Conservation (phyloP, 2,888 invertebrate genomes). For the Caenorhabditis doughertyi region DNA sequence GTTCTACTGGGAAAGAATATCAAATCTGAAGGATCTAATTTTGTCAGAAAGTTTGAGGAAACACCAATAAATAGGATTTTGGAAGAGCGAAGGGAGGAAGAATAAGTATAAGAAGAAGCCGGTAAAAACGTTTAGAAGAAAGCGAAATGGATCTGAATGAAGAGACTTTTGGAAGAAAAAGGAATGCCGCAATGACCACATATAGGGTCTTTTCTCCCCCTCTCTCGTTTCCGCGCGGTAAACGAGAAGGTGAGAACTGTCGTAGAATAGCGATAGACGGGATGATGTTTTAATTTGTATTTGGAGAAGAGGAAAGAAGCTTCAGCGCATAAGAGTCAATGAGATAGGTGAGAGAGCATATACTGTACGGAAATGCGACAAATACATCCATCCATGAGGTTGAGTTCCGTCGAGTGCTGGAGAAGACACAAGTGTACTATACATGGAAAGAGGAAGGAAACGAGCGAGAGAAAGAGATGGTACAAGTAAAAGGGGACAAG, state of each 20-base stretch:
- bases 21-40: slow-evolving; percentile 21
- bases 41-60: slow-evolving; percentile 19
- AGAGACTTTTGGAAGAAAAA: slow-evolving; percentile 18
- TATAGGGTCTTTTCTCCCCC: not conserved
- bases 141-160: slow-evolving; percentile 38
- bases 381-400: slow-evolving; percentile 23
- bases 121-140: slow-evolving; percentile 24
- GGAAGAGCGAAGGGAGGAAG: not conserved
- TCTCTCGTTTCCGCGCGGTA: slow-evolving; percentile 29
- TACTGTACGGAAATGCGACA: slow-evolving; percentile 35
- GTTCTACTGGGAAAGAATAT: slow-evolving; percentile 6
- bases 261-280: slow-evolving; percentile 9
- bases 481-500: slow-evolving; percentile 8
- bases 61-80: not conserved
- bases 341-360: slow-evolving; percentile 10
- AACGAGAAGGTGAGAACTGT: slow-evolving; percentile 34
- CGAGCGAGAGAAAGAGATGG: not conserved
- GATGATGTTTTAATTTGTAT: slow-evolving; percentile 39
- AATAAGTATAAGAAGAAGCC: slow-evolving; percentile 21
- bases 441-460: slow-evolving; percentile 11
- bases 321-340: not conserved
- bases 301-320: slow-evolving; percentile 27
- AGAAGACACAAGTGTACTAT: slow-evolving; percentile 28
- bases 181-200: slow-evolving; percentile 37
- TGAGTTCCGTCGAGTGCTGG: slow-evolving; percentile 28